Evolutionary conservation across 1,140 invertebrate species (phyloP).

Genomic region (Macrosteles quadrilineatus): DNA sequence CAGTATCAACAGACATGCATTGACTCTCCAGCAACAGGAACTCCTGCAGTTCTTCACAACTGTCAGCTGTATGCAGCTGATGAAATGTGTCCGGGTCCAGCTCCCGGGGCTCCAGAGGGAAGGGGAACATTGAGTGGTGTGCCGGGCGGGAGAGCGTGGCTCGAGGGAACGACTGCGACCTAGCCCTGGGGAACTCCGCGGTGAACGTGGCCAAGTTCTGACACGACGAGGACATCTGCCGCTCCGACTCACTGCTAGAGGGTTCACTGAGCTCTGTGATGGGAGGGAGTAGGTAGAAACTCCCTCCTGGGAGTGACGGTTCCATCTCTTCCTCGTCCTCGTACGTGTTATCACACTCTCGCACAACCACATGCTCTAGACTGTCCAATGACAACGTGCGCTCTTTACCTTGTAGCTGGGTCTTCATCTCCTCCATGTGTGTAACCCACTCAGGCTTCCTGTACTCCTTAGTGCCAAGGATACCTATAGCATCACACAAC

Average conservation of each 20-base stretch:
- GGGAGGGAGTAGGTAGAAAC: constrained; percentile 54
- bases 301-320: constrained; percentile 28
- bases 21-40: constrained; percentile 65
- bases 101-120: constrained; percentile 60
- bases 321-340: constrained; percentile 30
- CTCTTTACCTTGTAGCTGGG: constrained; percentile 77
- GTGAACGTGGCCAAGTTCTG: constrained; percentile 32
- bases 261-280: constrained; percentile 62
- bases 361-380: constrained; percentile 48
- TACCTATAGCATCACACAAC: too few relatives aligned
- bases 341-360: not conserved
- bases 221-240: constrained; percentile 36
- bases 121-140: constrained; percentile 42
- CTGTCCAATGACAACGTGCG: constrained; percentile 50
- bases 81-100: constrained; percentile 59
- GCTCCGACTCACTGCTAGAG: constrained; percentile 51
- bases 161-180: constrained; percentile 57
- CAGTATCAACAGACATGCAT: constrained; percentile 57
- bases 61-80: constrained; percentile 61
- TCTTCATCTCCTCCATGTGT: constrained; percentile 86
- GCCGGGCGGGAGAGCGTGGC: constrained; percentile 52
- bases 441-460: constrained; percentile 89
- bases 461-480: constrained; percentile 81
- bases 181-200: not conserved
- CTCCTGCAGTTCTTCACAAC: constrained; percentile 65